Base-by-base conservation (phyloP, 2,113 vertebrate species). In the Buteo buteo region DNA sequence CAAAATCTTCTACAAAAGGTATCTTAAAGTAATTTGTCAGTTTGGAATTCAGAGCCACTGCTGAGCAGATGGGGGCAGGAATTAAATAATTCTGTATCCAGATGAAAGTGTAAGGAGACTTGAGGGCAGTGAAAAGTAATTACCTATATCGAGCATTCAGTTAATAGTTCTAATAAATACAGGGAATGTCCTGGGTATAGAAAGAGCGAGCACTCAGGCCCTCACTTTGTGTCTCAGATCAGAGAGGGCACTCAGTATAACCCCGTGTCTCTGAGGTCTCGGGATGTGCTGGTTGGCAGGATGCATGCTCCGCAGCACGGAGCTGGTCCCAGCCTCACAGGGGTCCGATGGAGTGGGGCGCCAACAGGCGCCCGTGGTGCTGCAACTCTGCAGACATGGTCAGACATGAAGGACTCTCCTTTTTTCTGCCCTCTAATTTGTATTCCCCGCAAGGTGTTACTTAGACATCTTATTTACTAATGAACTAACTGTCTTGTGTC, bases 241-340 rank as follows among this genome's bases (percentile, higher is more conserved):
- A 15, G 62, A 42, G 20, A 11, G 13, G 12, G 31, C 20, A 7
- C 28, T 13, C 40, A 24, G 16, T 13, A 7, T 22, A 6, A 17
- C 24, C 36, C 18, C 1, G 5, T n/a, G 45, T 10, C 81, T 36
- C 31, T 0, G 6, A 14, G 45, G 31, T 13, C 29, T 38, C 0
- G n/a, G 24, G 50, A 32, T 2, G 26, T 17, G 20, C 62, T 2
- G 7, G 32, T 24, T 3, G 6, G 50, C 34, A 13, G 64, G 77
- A 66, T 5, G 4, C 5, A 29, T 42, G 49, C 38, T 54, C 29
- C 10, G 4, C 58, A 11, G 55, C 59, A 28, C 5, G 10, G 6
- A 57, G 44, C 24, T 47, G 57, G 45, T 21, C 38, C 52, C 29
- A 34, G 42, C 52, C 29, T 28, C 6, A 5, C 4, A 6, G 49